Conservation (phyloP, 2,888 invertebrate species). For the Anoncus sp. region DNA sequence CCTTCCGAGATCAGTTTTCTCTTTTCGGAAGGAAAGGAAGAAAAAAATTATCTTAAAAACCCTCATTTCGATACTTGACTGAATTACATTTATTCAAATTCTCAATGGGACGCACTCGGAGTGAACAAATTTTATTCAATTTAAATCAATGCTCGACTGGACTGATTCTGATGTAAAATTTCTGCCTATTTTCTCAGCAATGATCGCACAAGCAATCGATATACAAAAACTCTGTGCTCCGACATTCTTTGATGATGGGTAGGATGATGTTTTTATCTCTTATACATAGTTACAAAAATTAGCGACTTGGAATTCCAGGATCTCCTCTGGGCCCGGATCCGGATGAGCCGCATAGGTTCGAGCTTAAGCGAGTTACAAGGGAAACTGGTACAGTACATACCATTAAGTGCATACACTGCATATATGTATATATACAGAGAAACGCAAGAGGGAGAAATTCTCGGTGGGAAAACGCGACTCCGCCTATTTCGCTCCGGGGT, state of each 20-base stretch:
- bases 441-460: conserved; percentile 56
- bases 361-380: conserved; percentile 67
- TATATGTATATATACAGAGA: conserved; percentile 29
- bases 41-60: neutral
- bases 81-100: neutral
- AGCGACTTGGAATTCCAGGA: neutral
- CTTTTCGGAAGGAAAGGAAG: neutral
- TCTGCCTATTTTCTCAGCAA: too few relatives aligned
- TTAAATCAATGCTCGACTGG: too few relatives aligned
- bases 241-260: neutral
- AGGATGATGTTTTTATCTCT: neutral
- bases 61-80: neutral
- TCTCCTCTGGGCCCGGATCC: conserved; percentile 45
- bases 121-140: too few relatives aligned
- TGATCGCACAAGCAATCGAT: too few relatives aligned
- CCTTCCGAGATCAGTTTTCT: too few relatives aligned
- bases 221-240: neutral
- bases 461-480: conserved; percentile 67
- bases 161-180: too few relatives aligned
- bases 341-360: conserved; percentile 22
- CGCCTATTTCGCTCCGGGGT: conserved; percentile 67
- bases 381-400: conserved; percentile 54
- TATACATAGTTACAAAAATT: neutral
- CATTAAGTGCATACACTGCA: conserved; percentile 32
- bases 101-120: too few relatives aligned